Base-by-base conservation (phyloP, 2,113 vertebrate genomes). In the Sorex fumeus region DNA sequence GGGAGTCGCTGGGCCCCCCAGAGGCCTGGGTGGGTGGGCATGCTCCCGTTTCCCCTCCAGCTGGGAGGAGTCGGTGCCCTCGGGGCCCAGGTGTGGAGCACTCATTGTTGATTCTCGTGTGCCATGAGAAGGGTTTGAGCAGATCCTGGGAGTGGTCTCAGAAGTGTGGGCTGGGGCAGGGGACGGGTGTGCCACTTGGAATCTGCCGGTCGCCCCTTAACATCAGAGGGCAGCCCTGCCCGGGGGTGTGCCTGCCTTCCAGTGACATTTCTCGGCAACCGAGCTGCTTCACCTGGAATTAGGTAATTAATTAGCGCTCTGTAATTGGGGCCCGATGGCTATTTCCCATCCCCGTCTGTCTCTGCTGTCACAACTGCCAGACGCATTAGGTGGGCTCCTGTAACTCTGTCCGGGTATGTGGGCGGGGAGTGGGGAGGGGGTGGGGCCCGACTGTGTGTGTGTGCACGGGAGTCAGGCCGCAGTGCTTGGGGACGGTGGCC, bases 281-380 rank as follows among this genome's bases (percentile, higher is more conserved):
- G 43, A 77, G 53, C 62, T 88, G 34, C 10, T 15, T 70, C 84
- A 32, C 66, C 70, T 86, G 79, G 80, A 94, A 93, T 87, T 5
- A 60, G 57, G 57, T 21, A 60, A 50, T 13, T 10, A 50, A 50
- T 50, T 50, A 50, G 47, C 47, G 13, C 47, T 50, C 47, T 50
- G 13, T 50, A 50, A 50, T 50, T 50, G 9, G 47, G 47, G 47
- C 47, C 47, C 13, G n/a, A 2, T 50, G 47, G 47, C 47, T 50
- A 13, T 10, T 50, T 50, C 47, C 47, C 19, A 62, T 62, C 19
- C 25, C n/a, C n/a, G n/a, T n/a, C n/a, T 62, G 60, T 15, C 4
- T 2, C 60, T 62, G 60, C 60, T 23, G 60, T 25, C 25, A 25
- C 60, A 6, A 23, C 60, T 62, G 19, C 60, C 60, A 62, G 19